phyloP scores from a whole-genome alignment of 2,888 invertebrate genomes.

The Oegoconia quadripuncta region DNA sequence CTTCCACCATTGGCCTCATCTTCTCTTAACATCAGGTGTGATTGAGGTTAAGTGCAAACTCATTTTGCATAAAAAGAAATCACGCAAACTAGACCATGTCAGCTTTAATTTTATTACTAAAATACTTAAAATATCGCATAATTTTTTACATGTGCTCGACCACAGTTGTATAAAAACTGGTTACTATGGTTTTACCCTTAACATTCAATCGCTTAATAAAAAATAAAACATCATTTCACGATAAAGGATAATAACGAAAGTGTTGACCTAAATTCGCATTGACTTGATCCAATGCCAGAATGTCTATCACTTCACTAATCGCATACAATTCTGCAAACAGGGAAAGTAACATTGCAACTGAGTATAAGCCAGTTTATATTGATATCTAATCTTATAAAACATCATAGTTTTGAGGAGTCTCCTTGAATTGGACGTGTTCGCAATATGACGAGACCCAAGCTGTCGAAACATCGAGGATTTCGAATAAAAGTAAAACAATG shows the following conservation, averaged over 20 bases:
- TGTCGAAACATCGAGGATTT: slow-evolving; percentile 48
- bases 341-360: slow-evolving; percentile 9
- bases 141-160: too few species aligned
- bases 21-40: too few species aligned
- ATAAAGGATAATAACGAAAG: slow-evolving; percentile 1
- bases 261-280: neutral
- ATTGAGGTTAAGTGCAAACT: too few species aligned
- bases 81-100: too few species aligned
- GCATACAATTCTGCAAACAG: slow-evolving; percentile 2
- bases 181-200: too few species aligned
- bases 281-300: slow-evolving; percentile 7
- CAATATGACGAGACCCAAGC: slow-evolving; percentile 13
- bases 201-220: too few species aligned
- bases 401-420: neutral
- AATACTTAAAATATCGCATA: too few species aligned
- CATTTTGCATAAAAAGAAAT: too few species aligned
- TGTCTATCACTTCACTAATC: slow-evolving; percentile 3
- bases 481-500: slow-evolving; percentile 71
- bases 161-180: too few species aligned
- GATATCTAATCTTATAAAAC: neutral
- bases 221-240: neutral
- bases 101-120: too few species aligned
- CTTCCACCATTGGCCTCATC: too few species aligned
- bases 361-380: slow-evolving; percentile 7
- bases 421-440: slow-evolving; percentile 2